Percentiles rank a stretch among this genome's conserved stretches.
Evolutionary conservation across 2,888 invertebrate species (phyloP).

Genomic region (Eilema sororculum): DNA sequence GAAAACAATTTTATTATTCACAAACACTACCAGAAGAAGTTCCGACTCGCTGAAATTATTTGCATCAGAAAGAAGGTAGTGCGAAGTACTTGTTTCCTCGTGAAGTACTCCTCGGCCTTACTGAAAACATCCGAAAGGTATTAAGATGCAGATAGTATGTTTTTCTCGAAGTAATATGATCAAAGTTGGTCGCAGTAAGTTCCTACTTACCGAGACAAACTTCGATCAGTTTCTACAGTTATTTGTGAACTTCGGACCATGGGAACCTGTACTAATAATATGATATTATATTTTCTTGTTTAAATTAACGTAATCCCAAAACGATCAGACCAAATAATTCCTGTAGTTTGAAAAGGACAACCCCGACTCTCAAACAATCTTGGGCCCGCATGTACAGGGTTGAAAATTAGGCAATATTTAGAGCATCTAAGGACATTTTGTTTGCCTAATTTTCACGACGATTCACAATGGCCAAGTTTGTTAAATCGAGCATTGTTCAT

Average conservation of each 20-base stretch:
- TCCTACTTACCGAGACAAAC: not conserved
- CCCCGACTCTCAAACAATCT: too few species aligned
- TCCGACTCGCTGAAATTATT: constrained; percentile 70
- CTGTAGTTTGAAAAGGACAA: too few species aligned
- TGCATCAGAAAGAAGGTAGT: constrained; percentile 74
- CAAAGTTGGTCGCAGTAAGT: not conserved
- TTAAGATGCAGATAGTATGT: constrained; percentile 67
- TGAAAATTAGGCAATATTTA: too few species aligned
- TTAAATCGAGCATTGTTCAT: too few species aligned
- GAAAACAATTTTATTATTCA: constrained; percentile 69
- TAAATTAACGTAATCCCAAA: too few species aligned
- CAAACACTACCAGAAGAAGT: constrained; percentile 66
- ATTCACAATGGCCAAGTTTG: too few species aligned
- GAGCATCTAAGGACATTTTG: too few species aligned
- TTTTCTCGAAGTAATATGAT: not conserved
- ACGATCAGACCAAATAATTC: too few species aligned
- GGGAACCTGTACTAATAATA: not conserved
- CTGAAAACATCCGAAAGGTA: constrained; percentile 64
- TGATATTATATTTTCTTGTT: too few species aligned
- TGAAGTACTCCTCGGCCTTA: constrained; percentile 50
- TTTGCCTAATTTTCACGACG: too few species aligned
- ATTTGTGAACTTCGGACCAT: not conserved
- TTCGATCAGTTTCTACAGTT: not conserved
- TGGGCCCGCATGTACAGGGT: too few species aligned
- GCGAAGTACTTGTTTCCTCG: constrained; percentile 64